A percentile compares a stretch with the other conserved stretches of the same genome.
Evolutionary conservation across 2,888 invertebrate species (phyloP).

Genomic region (Tinea trinotella): DNA sequence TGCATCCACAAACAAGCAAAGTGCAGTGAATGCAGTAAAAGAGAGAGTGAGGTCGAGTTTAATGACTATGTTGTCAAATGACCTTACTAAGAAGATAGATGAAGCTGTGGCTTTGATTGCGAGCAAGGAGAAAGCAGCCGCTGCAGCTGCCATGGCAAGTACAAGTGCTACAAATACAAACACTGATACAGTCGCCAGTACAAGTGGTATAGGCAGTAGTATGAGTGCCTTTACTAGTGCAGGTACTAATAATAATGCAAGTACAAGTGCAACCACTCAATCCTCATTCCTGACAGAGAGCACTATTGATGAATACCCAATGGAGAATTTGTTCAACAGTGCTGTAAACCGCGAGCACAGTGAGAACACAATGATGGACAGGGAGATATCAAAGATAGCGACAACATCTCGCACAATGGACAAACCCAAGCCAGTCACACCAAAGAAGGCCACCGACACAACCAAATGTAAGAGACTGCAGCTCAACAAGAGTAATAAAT

Average conservation of each 20-base stretch:
- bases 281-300: conserved; percentile 63
- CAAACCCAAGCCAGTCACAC: conserved; percentile 47
- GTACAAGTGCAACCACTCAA: conserved; percentile 62
- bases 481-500: conserved; percentile 65
- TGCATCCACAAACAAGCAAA: conserved; percentile 38
- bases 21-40: conserved; percentile 32
- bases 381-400: conserved; percentile 64
- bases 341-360: conserved; percentile 40
- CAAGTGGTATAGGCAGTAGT: no score
- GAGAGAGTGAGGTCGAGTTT: conserved; percentile 58
- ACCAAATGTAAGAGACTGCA: conserved; percentile 65
- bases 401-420: conserved; percentile 55
- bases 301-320: conserved; percentile 65
- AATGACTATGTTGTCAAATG: conserved; percentile 49
- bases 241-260: conserved; percentile 34
- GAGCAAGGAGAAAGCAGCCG: conserved; percentile 29
- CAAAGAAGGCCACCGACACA: conserved; percentile 62
- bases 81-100: not conserved
- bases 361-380: conserved; percentile 51
- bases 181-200: conserved; percentile 60
- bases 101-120: not conserved
- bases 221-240: no score
- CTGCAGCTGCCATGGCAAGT: no score
- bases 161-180: conserved; percentile 43
- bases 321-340: conserved; percentile 66